Conservation (phyloP, 1,140 invertebrate species). For the Venustaconcha ellipsiformis region DNA sequence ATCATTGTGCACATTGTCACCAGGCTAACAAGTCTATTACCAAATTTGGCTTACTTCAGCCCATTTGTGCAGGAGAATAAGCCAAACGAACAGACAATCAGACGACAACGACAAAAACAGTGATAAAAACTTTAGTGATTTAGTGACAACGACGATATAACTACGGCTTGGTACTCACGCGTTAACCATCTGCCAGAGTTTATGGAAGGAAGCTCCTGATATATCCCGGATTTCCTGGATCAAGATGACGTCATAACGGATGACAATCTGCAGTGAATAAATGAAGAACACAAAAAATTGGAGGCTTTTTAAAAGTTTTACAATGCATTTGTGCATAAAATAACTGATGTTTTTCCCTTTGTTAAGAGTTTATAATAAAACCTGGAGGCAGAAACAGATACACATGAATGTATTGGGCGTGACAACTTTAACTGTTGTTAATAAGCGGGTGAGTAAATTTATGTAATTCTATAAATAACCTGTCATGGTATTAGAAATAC, state of each 20-base stretch:
- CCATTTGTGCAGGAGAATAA: neutral
- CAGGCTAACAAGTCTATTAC: neutral
- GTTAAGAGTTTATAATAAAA: too few species aligned
- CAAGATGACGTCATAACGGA: conserved; percentile 41
- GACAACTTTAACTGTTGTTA: too few species aligned
- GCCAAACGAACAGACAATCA: neutral
- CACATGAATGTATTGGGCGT: too few species aligned
- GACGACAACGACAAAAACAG: neutral
- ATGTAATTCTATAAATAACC: too few species aligned
- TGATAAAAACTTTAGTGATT: neutral
- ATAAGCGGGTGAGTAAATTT: too few species aligned
- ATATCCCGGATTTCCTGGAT: conserved; percentile 49
- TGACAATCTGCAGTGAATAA: conserved; percentile 34
- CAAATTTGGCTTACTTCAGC: neutral
- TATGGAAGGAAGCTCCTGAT: conserved; percentile 26
- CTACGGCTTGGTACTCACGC: conserved; percentile 1
- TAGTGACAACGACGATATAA: neutral
- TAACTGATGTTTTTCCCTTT: too few species aligned
- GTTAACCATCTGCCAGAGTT: conserved; percentile 34
- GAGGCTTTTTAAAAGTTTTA: too few species aligned
- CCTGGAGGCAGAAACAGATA: too few species aligned
- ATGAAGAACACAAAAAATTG: neutral
- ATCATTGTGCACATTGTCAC: neutral
- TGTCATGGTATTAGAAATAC: too few species aligned
- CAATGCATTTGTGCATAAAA: too few species aligned